Evolutionary conservation across 2,888 invertebrate species (phyloP).

Genomic region (Ochropacha duplaris): DNA sequence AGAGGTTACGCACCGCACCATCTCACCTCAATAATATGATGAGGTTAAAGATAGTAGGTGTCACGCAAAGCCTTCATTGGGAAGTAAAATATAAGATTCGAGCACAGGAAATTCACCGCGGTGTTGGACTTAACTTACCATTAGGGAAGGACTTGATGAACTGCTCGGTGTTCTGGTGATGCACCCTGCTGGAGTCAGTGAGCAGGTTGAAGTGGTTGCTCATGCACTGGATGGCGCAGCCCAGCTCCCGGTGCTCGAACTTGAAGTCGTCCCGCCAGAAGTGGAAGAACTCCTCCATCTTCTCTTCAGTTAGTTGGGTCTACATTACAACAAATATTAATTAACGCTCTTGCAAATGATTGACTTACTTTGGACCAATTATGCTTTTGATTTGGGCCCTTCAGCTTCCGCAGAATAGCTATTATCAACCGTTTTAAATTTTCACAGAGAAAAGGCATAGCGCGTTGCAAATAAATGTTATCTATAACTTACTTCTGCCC

Average conservation of each 20-base stretch:
- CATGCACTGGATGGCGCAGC: slow-evolving; percentile 77
- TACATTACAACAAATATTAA: slow-evolving; percentile 15
- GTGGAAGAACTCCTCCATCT: slow-evolving; percentile 78
- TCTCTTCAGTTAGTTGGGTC: slow-evolving; percentile 66
- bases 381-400: too few species aligned
- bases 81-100: too few species aligned
- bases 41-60: too few species aligned
- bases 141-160: slow-evolving; percentile 74
- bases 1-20: too few species aligned
- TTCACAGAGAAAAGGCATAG: too few species aligned
- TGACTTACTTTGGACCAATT: too few species aligned
- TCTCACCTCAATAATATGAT: too few species aligned
- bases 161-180: slow-evolving; percentile 66
- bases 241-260: slow-evolving; percentile 72
- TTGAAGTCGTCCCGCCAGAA: slow-evolving; percentile 76
- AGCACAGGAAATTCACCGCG: too few species aligned
- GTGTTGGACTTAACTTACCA: slow-evolving; percentile 35
- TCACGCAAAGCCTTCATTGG: too few species aligned
- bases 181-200: slow-evolving; percentile 67
- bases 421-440: too few species aligned
- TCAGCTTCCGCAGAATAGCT: too few species aligned
- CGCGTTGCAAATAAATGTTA: not conserved
- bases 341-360: too few species aligned
- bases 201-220: slow-evolving; percentile 68
- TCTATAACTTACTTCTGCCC: slow-evolving; percentile 55